A percentile compares a stretch with the other conserved stretches of the same genome.
phyloP scores from a whole-genome alignment of 2,113 vertebrate genomes.

The Corythoichthys haematopterus region DNA sequence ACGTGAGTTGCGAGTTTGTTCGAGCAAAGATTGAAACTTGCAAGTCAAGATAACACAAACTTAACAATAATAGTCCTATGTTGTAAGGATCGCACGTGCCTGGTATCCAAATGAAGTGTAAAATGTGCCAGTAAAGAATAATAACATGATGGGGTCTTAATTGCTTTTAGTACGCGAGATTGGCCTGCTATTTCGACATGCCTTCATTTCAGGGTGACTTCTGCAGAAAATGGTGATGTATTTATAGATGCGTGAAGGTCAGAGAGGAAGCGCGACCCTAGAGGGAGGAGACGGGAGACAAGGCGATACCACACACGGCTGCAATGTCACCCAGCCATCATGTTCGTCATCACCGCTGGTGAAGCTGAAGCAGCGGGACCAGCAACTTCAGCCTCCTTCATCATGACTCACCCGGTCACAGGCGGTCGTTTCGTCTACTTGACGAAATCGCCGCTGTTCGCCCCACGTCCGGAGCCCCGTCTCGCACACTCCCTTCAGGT shows the following conservation, averaged over 20 bases:
- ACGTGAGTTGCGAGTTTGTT: too few species aligned
- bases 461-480: slow-evolving; percentile 72
- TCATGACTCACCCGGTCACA: slow-evolving; percentile 74
- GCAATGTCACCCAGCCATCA: slow-evolving; percentile 44
- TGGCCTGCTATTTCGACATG: neutral
- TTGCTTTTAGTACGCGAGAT: neutral
- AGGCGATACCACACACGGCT: slow-evolving; percentile 19
- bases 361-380: slow-evolving; percentile 42
- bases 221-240: slow-evolving; percentile 11
- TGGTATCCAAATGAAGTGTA: neutral
- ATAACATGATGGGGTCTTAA: neutral
- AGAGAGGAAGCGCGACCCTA: slow-evolving; percentile 16
- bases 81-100: too few species aligned
- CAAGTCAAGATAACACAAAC: too few species aligned
- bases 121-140: neutral
- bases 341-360: slow-evolving; percentile 27
- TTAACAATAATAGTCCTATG: too few species aligned
- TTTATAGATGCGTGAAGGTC: slow-evolving; percentile 46
- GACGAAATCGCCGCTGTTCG: slow-evolving; percentile 67
- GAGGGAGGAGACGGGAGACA: slow-evolving; percentile 2
- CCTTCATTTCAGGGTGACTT: neutral
- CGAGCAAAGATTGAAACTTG: too few species aligned
- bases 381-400: neutral
- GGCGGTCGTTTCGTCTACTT: slow-evolving; percentile 66
- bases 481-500: slow-evolving; percentile 71